A percentile compares a stretch with the other conserved stretches of the same genome.
Evolutionary conservation across 37 sponge, comb jelly and placozoan genomes (phyloP).

Genomic region (Ephydatia muelleri): DNA sequence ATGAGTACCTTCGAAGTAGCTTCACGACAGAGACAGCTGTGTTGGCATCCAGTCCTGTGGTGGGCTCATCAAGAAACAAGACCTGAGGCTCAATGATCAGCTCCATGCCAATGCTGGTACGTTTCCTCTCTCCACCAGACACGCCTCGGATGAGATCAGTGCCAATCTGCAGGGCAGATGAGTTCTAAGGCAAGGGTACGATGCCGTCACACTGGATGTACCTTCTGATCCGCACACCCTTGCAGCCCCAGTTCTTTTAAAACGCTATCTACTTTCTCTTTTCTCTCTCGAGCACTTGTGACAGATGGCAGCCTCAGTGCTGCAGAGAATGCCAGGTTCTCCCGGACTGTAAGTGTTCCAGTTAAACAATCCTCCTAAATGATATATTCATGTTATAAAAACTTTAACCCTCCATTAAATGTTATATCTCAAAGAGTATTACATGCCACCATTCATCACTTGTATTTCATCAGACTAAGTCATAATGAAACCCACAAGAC

Average conservation of each 20-base stretch:
- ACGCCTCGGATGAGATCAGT: constrained; percentile 81
- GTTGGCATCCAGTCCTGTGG: constrained; percentile 87
- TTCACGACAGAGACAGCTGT: constrained; percentile 79
- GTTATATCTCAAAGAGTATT: too few relatives aligned
- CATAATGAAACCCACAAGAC: too few relatives aligned
- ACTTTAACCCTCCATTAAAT: too few relatives aligned
- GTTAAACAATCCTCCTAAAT: constrained; percentile 59
- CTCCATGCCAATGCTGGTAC: constrained; percentile 93
- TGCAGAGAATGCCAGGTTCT: constrained; percentile 60
- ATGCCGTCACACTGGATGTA: background rate
- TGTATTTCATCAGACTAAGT: too few relatives aligned
- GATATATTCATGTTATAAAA: background rate
- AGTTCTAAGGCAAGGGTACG: background rate
- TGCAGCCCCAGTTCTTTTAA: constrained; percentile 36
- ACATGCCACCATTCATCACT: too few relatives aligned
- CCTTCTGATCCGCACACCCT: background rate
- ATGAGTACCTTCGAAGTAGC: constrained; percentile 63
- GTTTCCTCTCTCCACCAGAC: constrained; percentile 89
- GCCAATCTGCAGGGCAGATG: constrained; percentile 73
- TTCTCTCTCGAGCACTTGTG: constrained; percentile 3
- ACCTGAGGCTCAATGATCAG: constrained; percentile 82
- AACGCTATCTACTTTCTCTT: constrained; percentile 34
- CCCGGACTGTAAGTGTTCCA: constrained; percentile 64
- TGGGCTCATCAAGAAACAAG: constrained; percentile 90
- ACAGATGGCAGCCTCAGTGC: constrained; percentile 32